Percentiles rank a stretch among this genome's conserved stretches.
phyloP scores from a whole-genome alignment of 2,888 invertebrate species.

The Smittia sp. region DNA sequence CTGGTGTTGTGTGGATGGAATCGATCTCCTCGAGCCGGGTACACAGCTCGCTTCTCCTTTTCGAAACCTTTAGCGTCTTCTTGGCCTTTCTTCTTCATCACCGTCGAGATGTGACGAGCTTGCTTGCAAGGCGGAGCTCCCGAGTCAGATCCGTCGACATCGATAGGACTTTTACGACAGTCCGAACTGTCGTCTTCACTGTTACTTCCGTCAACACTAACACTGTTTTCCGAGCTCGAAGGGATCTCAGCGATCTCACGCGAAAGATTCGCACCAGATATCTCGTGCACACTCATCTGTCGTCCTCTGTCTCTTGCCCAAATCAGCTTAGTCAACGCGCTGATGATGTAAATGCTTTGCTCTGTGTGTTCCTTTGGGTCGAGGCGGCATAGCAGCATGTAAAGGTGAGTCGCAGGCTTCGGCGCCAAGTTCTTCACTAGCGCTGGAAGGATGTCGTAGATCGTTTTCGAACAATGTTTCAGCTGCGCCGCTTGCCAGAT shows the following conservation, averaged over 20 bases:
- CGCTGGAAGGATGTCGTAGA: conserved; percentile 85
- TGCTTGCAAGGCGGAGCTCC: conserved; percentile 58
- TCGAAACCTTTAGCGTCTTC: conserved; percentile 44
- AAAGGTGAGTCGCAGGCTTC: conserved; percentile 83
- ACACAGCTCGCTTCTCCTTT: conserved; percentile 10
- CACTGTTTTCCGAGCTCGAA: conserved; percentile 76
- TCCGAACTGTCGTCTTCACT: conserved; percentile 65
- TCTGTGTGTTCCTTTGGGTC: conserved; percentile 92
- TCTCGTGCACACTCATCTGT: conserved; percentile 47
- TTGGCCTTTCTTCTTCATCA: conserved; percentile 46
- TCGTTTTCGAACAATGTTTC: conserved; percentile 92
- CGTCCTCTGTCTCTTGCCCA: conserved; percentile 71
- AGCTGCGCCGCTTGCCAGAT: conserved; percentile 95
- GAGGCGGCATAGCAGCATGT: conserved; percentile 78
- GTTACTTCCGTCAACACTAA: conserved; percentile 76
- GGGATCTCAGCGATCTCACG: conserved; percentile 51
- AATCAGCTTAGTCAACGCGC: conserved; percentile 84
- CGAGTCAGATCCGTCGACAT: conserved; percentile 54
- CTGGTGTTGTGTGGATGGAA: conserved; percentile 49
- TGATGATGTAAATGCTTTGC: conserved; percentile 86
- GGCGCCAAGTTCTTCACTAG: conserved; percentile 87
- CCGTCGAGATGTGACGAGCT: conserved; percentile 47
- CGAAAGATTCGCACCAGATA: conserved; percentile 46
- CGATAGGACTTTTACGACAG: conserved; percentile 55
- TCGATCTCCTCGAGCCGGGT: conserved; percentile 48